Conservation (phyloP, 2,888 invertebrate genomes). For the Lathronympha strigana region DNA sequence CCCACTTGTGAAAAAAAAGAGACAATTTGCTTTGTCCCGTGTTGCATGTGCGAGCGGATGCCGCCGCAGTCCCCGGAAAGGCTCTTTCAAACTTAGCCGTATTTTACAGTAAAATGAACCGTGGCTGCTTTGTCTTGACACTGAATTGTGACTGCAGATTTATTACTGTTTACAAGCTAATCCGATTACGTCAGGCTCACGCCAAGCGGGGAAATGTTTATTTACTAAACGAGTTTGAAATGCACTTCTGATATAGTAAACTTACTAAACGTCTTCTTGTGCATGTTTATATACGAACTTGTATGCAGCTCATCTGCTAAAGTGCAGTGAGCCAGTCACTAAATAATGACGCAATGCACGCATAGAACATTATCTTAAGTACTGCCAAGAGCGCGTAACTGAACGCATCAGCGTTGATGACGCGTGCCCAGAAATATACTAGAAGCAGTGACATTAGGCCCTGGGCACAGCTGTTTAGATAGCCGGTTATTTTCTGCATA, state of each 20-base stretch:
- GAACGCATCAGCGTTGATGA: constrained; percentile 58
- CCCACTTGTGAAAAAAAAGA: constrained; percentile 26
- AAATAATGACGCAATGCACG: constrained; percentile 63
- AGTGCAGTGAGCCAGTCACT: constrained; percentile 60
- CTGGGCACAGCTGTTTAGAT: constrained; percentile 43
- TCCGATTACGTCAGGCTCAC: constrained; percentile 27
- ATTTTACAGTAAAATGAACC: constrained; percentile 37
- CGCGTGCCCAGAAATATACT: constrained; percentile 66
- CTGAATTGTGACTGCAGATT: constrained; percentile 31
- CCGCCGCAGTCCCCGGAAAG: constrained; percentile 19
- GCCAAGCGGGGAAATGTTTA: constrained; percentile 22
- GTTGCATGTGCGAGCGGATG: constrained; percentile 18
- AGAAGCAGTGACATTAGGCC: constrained; percentile 55
- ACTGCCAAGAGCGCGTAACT: constrained; percentile 60
- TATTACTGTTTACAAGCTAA: constrained; percentile 33
- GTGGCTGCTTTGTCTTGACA: constrained; percentile 33
- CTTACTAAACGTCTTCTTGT: constrained; percentile 28
- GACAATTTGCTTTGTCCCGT: constrained; percentile 35
- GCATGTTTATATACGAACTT: constrained; percentile 22
- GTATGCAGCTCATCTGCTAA: constrained; percentile 50
- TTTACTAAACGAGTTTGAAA: constrained; percentile 23
- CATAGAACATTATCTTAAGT: constrained; percentile 47
- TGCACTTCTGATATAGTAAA: constrained; percentile 36
- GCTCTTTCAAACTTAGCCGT: constrained; percentile 22
- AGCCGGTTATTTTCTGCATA: constrained; percentile 40